Conservation (phyloP, 2,888 invertebrate species). For the Schizaphis graminum region DNA sequence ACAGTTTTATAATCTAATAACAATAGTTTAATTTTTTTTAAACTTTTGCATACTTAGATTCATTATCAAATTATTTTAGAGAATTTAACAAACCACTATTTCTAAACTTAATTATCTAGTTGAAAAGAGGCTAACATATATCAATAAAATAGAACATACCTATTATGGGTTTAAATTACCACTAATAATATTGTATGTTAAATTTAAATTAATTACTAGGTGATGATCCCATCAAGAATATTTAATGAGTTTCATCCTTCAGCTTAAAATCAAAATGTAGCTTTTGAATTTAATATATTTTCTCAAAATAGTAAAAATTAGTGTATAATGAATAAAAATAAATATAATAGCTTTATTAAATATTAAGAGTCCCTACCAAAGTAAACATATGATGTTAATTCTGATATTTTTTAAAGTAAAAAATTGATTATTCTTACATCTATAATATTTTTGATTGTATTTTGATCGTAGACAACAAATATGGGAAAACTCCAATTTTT, state of each 20-base stretch:
- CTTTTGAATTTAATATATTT: not conserved
- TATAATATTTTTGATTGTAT: conserved; percentile 74
- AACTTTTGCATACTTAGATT: not conserved
- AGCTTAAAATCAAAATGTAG: not conserved
- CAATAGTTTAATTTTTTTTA: not conserved
- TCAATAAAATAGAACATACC: not conserved
- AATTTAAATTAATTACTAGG: not conserved
- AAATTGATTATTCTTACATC: conserved; percentile 69
- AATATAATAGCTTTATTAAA: not conserved
- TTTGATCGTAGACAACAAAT: conserved; percentile 79
- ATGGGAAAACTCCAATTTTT: conserved; percentile 91
- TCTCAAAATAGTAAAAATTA: not conserved
- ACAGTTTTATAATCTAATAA: too few species aligned
- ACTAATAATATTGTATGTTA: not conserved
- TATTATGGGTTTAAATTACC: not conserved
- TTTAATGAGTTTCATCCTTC: not conserved
- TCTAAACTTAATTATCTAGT: too few species aligned
- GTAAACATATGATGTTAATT: not conserved
- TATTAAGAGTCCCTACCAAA: not conserved
- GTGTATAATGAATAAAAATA: not conserved
- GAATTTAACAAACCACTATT: not conserved
- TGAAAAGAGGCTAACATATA: not conserved
- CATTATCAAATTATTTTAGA: not conserved
- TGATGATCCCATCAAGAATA: not conserved
- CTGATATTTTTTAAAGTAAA: conserved; percentile 4